These are phyloP conservation scores for Sarcophaga caerulescens DNA, from an alignment of 2,888 invertebrate genomes.

Conservation along the genomic window DNA sequence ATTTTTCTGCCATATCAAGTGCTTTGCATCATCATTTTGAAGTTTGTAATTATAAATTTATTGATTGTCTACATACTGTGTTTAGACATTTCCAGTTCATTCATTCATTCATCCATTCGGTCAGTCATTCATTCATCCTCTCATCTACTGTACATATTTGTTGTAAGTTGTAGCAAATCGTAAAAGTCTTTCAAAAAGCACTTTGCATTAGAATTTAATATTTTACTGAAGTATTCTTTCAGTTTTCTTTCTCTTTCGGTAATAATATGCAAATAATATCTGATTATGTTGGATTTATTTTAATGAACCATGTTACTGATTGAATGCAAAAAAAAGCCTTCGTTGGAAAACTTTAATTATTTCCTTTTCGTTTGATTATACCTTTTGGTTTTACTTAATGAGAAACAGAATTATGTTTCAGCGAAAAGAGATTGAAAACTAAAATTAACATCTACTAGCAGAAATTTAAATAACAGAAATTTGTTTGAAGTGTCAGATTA, in stretches of 20 bases:
- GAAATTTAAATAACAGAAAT: too few species aligned
- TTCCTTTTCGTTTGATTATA: neutral
- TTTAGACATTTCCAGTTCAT: constrained; percentile 65
- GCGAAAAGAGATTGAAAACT: too few species aligned
- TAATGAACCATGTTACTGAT: neutral
- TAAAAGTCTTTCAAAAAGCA: neutral
- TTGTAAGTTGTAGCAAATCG: constrained; percentile 25
- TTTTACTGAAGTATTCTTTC: constrained; percentile 22
- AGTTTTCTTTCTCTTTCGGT: neutral
- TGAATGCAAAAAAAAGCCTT: neutral
- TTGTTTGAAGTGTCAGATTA: too few species aligned
- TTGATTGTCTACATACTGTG: constrained; percentile 69
- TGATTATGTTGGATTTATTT: constrained; percentile 1
- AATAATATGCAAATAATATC: constrained; percentile 45
- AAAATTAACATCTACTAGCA: too few species aligned
- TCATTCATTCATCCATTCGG: constrained; percentile 8
- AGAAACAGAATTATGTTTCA: neutral
- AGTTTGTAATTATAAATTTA: constrained; percentile 72
- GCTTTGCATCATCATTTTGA: constrained; percentile 49
- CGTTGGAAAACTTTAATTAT: too few species aligned
- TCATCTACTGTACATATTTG: neutral
- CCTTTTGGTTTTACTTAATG: neutral
- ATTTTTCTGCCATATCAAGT: constrained; percentile 46
- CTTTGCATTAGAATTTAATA: constrained; percentile 22
- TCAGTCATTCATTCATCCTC: constrained; percentile 5